Conservation (phyloP, 2,888 invertebrate genomes). For the Sympetrum striolatum region DNA sequence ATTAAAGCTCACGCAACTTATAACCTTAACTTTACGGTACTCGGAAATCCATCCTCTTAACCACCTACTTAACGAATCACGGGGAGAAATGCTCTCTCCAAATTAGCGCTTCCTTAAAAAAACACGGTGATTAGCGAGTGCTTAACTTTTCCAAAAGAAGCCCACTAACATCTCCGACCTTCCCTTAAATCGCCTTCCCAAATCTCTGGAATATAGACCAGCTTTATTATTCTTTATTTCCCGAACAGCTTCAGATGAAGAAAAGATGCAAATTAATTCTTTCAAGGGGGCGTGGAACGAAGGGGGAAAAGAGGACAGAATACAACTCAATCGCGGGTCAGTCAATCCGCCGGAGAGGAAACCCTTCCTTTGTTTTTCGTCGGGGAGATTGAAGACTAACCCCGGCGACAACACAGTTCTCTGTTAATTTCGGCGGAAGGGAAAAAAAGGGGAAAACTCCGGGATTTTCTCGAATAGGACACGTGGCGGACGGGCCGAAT, state of each 20-base stretch:
- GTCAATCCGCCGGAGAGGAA: conserved; percentile 27
- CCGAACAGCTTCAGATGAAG: not conserved
- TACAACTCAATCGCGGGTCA: conserved; percentile 33
- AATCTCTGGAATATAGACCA: not conserved
- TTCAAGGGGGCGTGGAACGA: not conserved
- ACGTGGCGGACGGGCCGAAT: not conserved
- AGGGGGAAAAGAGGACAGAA: not conserved
- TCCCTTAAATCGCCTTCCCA: not conserved
- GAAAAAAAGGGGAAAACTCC: not conserved
- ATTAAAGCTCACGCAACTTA: too few species aligned
- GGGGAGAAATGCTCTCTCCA: not conserved
- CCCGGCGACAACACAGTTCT: not conserved
- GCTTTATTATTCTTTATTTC: not conserved
- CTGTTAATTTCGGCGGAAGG: not conserved
- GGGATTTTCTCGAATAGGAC: not conserved
- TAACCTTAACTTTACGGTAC: too few species aligned
- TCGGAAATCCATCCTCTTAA: too few species aligned
- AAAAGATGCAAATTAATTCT: conserved; percentile 32
- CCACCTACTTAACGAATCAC: too few species aligned
- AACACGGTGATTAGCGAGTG: not conserved
- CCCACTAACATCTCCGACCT: not conserved
- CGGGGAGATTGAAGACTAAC: not conserved
- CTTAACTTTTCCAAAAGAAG: not conserved
- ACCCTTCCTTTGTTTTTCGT: not conserved
- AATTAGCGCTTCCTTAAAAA: not conserved